A percentile compares a stretch with the other conserved stretches of the same genome.
Evolutionary conservation across 2,797 vertebrate species (phyloP).

Genomic region (Poeciliopsis infans): DNA sequence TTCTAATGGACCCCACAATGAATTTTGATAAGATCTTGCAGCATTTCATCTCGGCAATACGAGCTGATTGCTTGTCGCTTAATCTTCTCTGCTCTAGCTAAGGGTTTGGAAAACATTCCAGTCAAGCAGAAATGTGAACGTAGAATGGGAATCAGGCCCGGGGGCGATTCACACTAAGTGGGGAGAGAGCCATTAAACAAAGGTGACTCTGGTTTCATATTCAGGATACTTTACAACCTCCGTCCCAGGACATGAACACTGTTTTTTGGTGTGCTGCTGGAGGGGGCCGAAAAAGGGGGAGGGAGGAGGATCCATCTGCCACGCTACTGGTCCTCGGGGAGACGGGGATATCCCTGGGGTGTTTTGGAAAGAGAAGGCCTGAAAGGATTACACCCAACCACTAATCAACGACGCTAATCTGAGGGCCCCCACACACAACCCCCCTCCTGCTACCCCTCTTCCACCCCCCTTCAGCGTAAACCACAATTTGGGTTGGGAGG

Average conservation of each 20-base stretch:
- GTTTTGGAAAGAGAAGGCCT: conserved; percentile 80
- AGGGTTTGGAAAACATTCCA: conserved; percentile 79
- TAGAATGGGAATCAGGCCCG: conserved; percentile 77
- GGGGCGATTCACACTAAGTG: conserved; percentile 80
- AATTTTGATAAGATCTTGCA: conserved; percentile 60
- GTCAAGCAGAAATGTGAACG: conserved; percentile 70
- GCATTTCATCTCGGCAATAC: conserved; percentile 50
- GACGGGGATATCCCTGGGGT: conserved; percentile 82
- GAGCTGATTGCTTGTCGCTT: conserved; percentile 69
- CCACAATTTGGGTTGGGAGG: conserved; percentile 69
- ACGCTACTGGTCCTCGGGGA: conserved; percentile 82
- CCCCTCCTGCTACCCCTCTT: neutral
- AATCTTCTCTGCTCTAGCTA: conserved; percentile 72
- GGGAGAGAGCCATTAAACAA: conserved; percentile 79
- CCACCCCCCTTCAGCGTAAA: conserved; percentile 65
- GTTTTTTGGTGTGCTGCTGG: conserved; percentile 78
- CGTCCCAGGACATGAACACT: conserved; percentile 81
- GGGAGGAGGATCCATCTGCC: conserved; percentile 84
- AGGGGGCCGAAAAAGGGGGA: conserved; percentile 49
- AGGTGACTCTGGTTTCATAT: conserved; percentile 81
- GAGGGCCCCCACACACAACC: conserved; percentile 79
- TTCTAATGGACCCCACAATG: conserved; percentile 32
- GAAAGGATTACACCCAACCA: conserved; percentile 87
- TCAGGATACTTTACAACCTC: conserved; percentile 81
- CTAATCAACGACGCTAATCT: conserved; percentile 86